These are phyloP conservation scores for Malurus alboscapulatus DNA, from an alignment of 2,113 vertebrate genomes.

Conservation along the genomic window DNA sequence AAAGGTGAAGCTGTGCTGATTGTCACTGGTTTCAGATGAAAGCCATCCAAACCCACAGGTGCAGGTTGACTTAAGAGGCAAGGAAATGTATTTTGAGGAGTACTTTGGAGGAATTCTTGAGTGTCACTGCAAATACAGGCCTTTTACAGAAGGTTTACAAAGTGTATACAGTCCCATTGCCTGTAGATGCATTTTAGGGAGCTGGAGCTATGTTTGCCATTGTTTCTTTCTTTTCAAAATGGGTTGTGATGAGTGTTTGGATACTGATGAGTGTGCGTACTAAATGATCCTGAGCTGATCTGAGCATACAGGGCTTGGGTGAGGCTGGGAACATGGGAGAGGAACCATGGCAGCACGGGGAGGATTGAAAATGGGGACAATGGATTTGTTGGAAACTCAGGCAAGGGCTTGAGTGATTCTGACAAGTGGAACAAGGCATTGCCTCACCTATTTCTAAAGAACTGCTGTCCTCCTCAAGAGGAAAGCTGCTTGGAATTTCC, in stretches of 20 bases:
- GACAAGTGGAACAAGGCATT: neutral
- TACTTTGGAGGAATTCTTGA: neutral
- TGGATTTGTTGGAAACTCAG: neutral
- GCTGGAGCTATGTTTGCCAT: neutral
- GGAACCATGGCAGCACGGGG: neutral
- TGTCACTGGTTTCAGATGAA: neutral
- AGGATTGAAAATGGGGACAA: neutral
- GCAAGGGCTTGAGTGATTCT: neutral
- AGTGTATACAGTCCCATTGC: neutral
- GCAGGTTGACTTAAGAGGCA: neutral
- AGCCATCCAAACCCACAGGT: neutral
- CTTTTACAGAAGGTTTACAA: neutral
- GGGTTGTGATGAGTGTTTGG: neutral
- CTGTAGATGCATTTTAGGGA: neutral
- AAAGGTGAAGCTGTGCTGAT: neutral
- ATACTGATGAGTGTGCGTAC: neutral
- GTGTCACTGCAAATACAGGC: neutral
- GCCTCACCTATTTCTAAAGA: neutral
- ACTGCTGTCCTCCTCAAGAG: neutral
- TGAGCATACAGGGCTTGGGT: too few species aligned
- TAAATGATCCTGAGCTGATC: neutral
- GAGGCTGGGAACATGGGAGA: neutral
- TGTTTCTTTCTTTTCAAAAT: neutral
- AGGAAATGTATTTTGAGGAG: neutral
- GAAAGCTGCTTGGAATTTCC: neutral